Base-by-base conservation (phyloP, 2,888 invertebrate genomes). In the Panorpa germanica region DNA sequence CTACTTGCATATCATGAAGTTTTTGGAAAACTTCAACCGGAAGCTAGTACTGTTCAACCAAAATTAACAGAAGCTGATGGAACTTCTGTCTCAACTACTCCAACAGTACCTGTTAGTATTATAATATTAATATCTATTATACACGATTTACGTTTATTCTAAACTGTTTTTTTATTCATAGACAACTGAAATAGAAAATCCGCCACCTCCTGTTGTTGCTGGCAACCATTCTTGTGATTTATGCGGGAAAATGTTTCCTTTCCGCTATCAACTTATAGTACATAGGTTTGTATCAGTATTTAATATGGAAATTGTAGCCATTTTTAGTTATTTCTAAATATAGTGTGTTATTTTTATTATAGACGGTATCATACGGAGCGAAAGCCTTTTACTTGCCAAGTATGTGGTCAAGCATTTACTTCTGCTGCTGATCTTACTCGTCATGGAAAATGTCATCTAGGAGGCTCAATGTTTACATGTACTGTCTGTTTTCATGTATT, bases 171-270 rank as follows among this genome's bases (percentile, higher is more conserved):
- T n/a, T n/a, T n/a, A n/a, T n/a, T n/a, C n/a, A n/a, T n/a, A n/a
- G n/a, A n/a, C n/a, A n/a, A n/a, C n/a, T n/a, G n/a, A n/a, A n/a
- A n/a, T n/a, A n/a, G 51, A 50, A 28, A 49, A 52, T 22, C 60
- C 57, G 24, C 70, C 67, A 4, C 70, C 75, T 3, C 59, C 65
- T 3, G 62, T 65, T 3, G 56, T 62, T 10, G 56, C 57, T 16
- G 72, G 70, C 12, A 66, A 66, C 37, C 81, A 83, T 50, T 65
- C 74, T 11, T 83, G 83, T 50, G 82, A 83, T 51, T 67, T 83
- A 35, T 83, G 83, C 44, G 78, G 80, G 29, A 82, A 83, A 56
- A 74, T 78, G 56, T 83, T 83, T 54, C 80, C 80, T 45, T 83
- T 77, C 52, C 70, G 82, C 34, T 83, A 85, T 54, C 83, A 83